Conservation (phyloP, 2,888 invertebrate genomes). For the Cybosia mesomella region DNA sequence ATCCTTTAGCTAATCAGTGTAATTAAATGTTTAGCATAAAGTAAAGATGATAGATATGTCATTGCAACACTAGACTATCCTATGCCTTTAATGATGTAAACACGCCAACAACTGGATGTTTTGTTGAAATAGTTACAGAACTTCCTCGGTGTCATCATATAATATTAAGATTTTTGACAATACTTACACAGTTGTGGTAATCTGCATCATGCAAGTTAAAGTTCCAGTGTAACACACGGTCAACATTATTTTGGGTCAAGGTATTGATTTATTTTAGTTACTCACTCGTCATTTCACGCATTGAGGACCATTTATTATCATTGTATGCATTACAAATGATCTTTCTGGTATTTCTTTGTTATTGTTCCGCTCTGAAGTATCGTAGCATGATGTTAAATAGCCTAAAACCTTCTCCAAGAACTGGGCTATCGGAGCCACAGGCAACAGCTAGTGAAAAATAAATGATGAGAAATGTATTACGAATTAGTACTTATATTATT, state of each 20-base stretch:
- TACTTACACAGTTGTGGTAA: constrained; percentile 25
- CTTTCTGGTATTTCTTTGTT: neutral
- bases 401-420: too few species aligned
- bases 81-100: too few species aligned
- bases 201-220: constrained; percentile 40
- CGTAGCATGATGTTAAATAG: neutral
- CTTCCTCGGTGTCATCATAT: neutral
- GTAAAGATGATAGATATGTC: too few species aligned
- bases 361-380: neutral
- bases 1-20: too few species aligned
- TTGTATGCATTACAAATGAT: neutral
- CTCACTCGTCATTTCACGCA: constrained; percentile 59
- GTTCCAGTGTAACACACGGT: constrained; percentile 56
- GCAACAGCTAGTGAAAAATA: too few species aligned
- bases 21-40: too few species aligned
- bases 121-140: neutral
- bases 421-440: too few species aligned
- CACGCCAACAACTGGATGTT: too few species aligned
- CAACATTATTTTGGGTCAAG: constrained; percentile 73
- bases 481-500: too few species aligned
- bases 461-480: too few species aligned
- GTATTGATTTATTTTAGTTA: constrained; percentile 70
- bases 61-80: too few species aligned
- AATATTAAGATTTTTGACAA: constrained; percentile 27
- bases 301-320: constrained; percentile 30